These are phyloP conservation scores for Ormyrus pomaceus DNA, from an alignment of 2,888 invertebrate genomes.

Conservation along the genomic window DNA sequence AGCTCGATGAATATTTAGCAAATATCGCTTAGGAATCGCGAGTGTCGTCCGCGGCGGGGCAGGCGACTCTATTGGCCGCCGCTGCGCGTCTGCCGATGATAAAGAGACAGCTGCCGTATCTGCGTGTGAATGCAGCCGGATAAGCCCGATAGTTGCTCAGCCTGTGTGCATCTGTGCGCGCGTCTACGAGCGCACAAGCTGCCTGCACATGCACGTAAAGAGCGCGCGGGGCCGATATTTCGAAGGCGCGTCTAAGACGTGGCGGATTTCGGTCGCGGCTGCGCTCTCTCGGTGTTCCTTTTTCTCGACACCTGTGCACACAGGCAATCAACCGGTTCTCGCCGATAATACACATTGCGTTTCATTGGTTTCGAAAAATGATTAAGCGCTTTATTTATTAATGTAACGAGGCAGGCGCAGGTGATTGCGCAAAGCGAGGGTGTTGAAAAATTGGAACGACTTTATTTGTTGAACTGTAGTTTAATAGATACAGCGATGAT, in stretches of 20 bases:
- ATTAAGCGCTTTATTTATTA: constrained; percentile 23
- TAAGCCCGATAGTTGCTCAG: no score
- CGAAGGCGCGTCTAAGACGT: not conserved
- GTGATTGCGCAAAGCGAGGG: constrained; percentile 22
- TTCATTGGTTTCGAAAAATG: not conserved
- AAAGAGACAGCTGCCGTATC: no score
- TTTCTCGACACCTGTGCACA: constrained; percentile 3
- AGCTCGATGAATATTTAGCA: no score
- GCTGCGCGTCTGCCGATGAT: no score
- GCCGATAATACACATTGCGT: not conserved
- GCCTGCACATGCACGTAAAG: no score
- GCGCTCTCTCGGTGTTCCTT: not conserved
- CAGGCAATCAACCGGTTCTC: not conserved
- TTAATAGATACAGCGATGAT: not conserved
- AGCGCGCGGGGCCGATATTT: not conserved
- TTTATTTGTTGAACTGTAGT: constrained; percentile 21
- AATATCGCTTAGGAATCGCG: no score
- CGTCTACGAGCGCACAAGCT: no score
- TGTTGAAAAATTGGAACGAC: constrained; percentile 39
- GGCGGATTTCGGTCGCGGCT: not conserved
- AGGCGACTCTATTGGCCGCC: no score
- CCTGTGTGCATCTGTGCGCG: no score
- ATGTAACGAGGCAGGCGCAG: constrained; percentile 5
- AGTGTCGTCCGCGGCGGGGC: no score
- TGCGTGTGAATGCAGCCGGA: no score